These are phyloP conservation scores for Diploscapter pachys DNA, from an alignment of 1,140 invertebrate species.

Conservation along the genomic window DNA sequence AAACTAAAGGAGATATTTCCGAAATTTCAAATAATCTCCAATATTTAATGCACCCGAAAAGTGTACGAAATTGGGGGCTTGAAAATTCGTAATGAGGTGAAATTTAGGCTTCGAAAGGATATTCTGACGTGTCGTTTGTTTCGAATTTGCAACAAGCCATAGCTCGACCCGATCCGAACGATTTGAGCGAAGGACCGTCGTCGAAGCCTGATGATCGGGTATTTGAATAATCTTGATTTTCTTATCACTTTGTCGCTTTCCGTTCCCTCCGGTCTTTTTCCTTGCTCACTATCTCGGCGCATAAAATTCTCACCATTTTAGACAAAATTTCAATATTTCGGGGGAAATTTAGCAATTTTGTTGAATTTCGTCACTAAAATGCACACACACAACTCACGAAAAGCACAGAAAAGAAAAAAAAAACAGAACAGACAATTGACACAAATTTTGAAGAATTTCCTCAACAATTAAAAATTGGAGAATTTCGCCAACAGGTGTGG, in stretches of 20 bases:
- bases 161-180: slow-evolving; percentile 17
- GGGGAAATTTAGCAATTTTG: not conserved
- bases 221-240: not conserved
- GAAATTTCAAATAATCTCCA: not conserved
- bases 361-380: too few species aligned
- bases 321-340: not conserved
- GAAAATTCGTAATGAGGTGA: not conserved
- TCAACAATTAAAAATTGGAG: too few species aligned
- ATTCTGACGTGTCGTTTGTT: slow-evolving; percentile 29
- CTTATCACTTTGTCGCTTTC: slow-evolving; percentile 9
- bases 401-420: too few species aligned
- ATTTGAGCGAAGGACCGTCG: slow-evolving; percentile 1
- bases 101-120: slow-evolving; percentile 23
- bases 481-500: too few species aligned
- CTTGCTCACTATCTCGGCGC: not conserved
- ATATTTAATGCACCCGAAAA: not conserved
- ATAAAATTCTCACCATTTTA: not conserved
- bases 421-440: too few species aligned
- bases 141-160: slow-evolving; percentile 12
- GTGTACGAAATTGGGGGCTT: not conserved
- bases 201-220: slow-evolving; percentile 6
- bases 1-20: not conserved
- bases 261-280: slow-evolving; percentile 5
- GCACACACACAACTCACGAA: too few species aligned
- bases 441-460: too few species aligned